Percentiles rank a stretch among this genome's conserved stretches.
Evolutionary conservation across 2,888 invertebrate species (phyloP).

Genomic region (Hyppa rectilinea): DNA sequence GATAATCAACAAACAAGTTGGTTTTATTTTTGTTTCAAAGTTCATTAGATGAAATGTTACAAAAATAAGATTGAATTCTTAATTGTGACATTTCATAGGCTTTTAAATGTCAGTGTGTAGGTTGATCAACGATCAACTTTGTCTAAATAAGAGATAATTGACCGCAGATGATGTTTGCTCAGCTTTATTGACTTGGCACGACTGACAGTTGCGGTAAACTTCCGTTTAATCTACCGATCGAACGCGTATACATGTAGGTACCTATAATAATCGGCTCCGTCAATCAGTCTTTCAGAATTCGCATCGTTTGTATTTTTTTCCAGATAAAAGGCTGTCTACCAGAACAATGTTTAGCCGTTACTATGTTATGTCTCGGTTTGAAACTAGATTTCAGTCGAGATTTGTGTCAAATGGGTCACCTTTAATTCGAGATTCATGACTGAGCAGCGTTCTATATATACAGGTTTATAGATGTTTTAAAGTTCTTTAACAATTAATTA

Average conservation of each 20-base stretch:
- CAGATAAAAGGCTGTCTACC: conserved; percentile 12
- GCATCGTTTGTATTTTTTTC: conserved; percentile 1
- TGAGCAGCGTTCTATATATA: not conserved
- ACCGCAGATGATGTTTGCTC: conserved; percentile 19
- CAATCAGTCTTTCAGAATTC: not conserved
- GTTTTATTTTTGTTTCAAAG: conserved; percentile 27
- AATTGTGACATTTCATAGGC: conserved; percentile 24
- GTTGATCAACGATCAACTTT: conserved; percentile 23
- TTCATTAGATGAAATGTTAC: not conserved
- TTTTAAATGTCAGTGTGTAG: conserved; percentile 34
- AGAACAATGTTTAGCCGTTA: not conserved
- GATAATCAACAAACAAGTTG: not conserved
- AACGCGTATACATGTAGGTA: not conserved
- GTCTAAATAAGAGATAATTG: conserved; percentile 36
- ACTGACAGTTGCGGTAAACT: conserved; percentile 40
- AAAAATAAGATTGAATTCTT: conserved; percentile 6
- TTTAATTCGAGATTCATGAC: conserved; percentile 5
- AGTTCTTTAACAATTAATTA: not conserved
- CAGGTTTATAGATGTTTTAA: no score
- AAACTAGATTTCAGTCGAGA: not conserved
- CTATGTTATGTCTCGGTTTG: not conserved
- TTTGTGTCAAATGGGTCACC: not conserved
- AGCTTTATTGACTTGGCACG: conserved; percentile 37
- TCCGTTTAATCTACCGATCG: conserved; percentile 22
- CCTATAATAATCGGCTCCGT: not conserved